A percentile compares a stretch with the other conserved stretches of the same genome.
Evolutionary conservation across 2,797 vertebrate genomes (phyloP).

Genomic region (Xyrichtys novacula): DNA sequence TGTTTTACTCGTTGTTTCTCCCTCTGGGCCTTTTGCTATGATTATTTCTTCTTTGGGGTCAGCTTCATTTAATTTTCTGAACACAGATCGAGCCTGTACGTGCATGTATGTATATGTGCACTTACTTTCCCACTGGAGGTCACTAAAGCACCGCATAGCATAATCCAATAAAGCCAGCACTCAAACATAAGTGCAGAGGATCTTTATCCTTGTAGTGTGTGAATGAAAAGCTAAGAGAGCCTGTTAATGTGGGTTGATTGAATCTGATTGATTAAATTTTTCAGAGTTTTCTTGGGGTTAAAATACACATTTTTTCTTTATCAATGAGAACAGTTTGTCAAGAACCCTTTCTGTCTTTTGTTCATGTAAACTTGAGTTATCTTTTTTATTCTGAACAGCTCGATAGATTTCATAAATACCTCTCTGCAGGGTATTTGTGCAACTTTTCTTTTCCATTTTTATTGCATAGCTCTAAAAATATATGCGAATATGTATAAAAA

Average conservation of each 20-base stretch:
- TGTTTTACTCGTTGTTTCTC: no score
- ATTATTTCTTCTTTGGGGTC: not conserved
- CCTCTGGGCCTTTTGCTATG: no score
- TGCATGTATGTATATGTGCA: slow-evolving; percentile 34
- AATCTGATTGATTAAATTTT: not conserved
- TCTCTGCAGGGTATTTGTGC: no score
- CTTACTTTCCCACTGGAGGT: slow-evolving; percentile 77
- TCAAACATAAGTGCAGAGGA: slow-evolving; percentile 15
- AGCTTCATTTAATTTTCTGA: not conserved
- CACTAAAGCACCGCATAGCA: slow-evolving; percentile 66
- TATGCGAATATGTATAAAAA: no score
- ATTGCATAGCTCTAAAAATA: no score
- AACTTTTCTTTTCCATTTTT: not conserved
- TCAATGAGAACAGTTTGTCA: not conserved
- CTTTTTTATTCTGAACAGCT: slow-evolving; percentile 4
- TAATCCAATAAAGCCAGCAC: slow-evolving; percentile 20
- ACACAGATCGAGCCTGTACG: not conserved
- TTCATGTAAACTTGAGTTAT: slow-evolving; percentile 25
- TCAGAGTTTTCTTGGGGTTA: slow-evolving; percentile 29
- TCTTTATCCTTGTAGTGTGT: slow-evolving; percentile 13
- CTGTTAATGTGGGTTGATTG: not conserved
- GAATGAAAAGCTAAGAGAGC: slow-evolving; percentile 16
- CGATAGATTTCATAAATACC: slow-evolving; percentile 2
- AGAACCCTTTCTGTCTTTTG: slow-evolving; percentile 9
- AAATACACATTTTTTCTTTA: not conserved